These are phyloP conservation scores for Scrobipalpa atriplicella DNA, from an alignment of 2,888 invertebrate genomes.

Conservation along the genomic window DNA sequence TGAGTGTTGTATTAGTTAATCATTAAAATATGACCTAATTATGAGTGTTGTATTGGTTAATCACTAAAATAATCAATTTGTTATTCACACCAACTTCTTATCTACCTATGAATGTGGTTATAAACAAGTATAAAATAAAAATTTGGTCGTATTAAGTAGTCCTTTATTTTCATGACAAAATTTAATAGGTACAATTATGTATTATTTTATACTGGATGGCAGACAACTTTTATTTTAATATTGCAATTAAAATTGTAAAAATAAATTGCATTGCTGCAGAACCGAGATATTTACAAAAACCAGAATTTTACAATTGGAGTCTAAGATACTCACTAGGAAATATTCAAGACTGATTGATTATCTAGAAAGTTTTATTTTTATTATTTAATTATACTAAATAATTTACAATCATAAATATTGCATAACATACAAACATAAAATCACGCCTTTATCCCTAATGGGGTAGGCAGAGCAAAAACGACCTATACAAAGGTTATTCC, in stretches of 20 bases:
- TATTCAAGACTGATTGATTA: conserved; percentile 4
- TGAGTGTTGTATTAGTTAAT: too few relatives aligned
- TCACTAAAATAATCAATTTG: too few relatives aligned
- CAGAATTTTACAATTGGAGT: conserved; percentile 14
- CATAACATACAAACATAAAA: too few relatives aligned
- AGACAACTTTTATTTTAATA: conserved; percentile 21
- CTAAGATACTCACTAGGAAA: neutral
- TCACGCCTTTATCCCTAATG: too few relatives aligned
- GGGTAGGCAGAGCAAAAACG: too few relatives aligned
- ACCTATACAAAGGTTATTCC: too few relatives aligned
- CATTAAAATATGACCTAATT: conserved; percentile 2
- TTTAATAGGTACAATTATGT: conserved; percentile 27
- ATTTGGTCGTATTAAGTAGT: conserved; percentile 15
- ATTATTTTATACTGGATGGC: conserved; percentile 31
- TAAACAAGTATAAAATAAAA: neutral
- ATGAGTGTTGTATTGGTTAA: too few relatives aligned
- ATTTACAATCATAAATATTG: conserved; percentile 9
- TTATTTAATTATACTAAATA: neutral
- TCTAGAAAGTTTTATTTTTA: neutral
- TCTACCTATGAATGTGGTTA: neutral
- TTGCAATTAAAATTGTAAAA: conserved; percentile 16
- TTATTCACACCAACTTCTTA: too few relatives aligned
- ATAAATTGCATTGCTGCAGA: conserved; percentile 19
- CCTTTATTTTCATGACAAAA: conserved; percentile 32
- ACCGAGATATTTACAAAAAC: conserved; percentile 29